These are phyloP conservation scores for Endotricha flammealis DNA, from an alignment of 2,888 invertebrate genomes.

Conservation along the genomic window DNA sequence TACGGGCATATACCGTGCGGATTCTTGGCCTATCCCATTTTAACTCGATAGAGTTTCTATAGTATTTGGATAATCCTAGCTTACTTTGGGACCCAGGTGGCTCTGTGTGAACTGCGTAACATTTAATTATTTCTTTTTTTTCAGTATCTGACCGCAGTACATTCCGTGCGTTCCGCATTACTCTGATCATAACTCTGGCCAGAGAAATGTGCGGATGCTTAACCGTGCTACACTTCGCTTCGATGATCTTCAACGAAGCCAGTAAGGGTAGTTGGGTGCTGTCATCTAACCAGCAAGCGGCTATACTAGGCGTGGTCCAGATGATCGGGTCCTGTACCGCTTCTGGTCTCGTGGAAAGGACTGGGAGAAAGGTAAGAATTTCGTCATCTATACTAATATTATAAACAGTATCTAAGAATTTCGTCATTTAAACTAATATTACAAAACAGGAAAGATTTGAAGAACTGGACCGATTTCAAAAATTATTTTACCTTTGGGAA, in stretches of 20 bases:
- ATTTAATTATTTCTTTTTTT: slow-evolving; percentile 8
- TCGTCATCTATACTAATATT: too few relatives aligned
- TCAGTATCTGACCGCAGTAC: slow-evolving; percentile 57
- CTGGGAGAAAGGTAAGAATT: slow-evolving; percentile 65
- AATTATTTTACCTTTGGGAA: too few relatives aligned
- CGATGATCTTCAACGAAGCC: slow-evolving; percentile 64
- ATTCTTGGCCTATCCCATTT: too few relatives aligned
- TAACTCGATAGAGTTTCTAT: too few relatives aligned
- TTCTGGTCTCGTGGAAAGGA: slow-evolving; percentile 56
- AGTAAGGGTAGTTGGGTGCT: slow-evolving; percentile 44
- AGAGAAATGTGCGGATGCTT: slow-evolving; percentile 67
- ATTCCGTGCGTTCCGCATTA: slow-evolving; percentile 75
- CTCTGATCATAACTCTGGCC: slow-evolving; percentile 61
- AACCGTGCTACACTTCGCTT: slow-evolving; percentile 67
- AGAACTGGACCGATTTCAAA: too few relatives aligned
- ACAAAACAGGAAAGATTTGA: too few relatives aligned
- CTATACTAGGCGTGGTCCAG: slow-evolving; percentile 57
- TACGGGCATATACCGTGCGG: too few relatives aligned
- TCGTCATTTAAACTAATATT: too few relatives aligned
- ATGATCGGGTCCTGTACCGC: slow-evolving; percentile 62
- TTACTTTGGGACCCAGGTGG: too few relatives aligned
- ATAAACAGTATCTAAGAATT: too few relatives aligned
- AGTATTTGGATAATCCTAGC: not conserved
- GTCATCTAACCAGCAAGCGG: slow-evolving; percentile 61
- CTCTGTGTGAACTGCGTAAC: too few relatives aligned